A percentile compares a stretch with the other conserved stretches of the same genome.
phyloP scores from a whole-genome alignment of 2,113 vertebrate genomes.

The Cercocebus atys region DNA sequence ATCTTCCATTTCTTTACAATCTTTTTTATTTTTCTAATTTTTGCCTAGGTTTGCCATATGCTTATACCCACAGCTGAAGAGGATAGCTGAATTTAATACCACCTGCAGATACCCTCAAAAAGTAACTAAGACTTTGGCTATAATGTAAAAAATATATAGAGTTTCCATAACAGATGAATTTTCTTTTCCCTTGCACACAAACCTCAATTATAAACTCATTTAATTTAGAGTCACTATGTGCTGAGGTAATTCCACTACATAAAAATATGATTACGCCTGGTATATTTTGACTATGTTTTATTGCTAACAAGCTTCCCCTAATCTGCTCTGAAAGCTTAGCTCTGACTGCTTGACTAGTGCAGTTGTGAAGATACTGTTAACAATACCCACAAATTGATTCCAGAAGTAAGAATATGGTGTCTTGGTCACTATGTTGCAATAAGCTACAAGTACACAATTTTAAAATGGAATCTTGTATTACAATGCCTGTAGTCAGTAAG shows the following conservation, averaged over 20 bases:
- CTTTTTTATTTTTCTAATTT: slow-evolving; percentile 32
- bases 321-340: slow-evolving; percentile 41
- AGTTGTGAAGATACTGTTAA: neutral
- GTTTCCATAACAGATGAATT: slow-evolving; percentile 32
- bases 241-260: slow-evolving; percentile 42
- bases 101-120: slow-evolving; percentile 71
- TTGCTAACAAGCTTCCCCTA: slow-evolving; percentile 47
- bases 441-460: neutral
- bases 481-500: neutral
- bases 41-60: slow-evolving; percentile 54
- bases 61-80: slow-evolving; percentile 32
- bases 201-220: slow-evolving; percentile 62
- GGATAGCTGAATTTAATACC: slow-evolving; percentile 28
- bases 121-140: slow-evolving; percentile 41
- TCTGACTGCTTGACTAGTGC: slow-evolving; percentile 4
- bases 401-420: neutral
- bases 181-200: slow-evolving; percentile 8
- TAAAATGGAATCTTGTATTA: slow-evolving; percentile 30
- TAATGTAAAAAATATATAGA: slow-evolving; percentile 62
- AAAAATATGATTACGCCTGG: slow-evolving; percentile 48
- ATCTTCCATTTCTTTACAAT: neutral
- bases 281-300: slow-evolving; percentile 55
- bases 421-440: neutral
- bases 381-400: neutral
- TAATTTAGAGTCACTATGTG: slow-evolving; percentile 60